These are phyloP conservation scores for Coelopa pilipes DNA, from an alignment of 2,888 invertebrate species.

Conservation along the genomic window DNA sequence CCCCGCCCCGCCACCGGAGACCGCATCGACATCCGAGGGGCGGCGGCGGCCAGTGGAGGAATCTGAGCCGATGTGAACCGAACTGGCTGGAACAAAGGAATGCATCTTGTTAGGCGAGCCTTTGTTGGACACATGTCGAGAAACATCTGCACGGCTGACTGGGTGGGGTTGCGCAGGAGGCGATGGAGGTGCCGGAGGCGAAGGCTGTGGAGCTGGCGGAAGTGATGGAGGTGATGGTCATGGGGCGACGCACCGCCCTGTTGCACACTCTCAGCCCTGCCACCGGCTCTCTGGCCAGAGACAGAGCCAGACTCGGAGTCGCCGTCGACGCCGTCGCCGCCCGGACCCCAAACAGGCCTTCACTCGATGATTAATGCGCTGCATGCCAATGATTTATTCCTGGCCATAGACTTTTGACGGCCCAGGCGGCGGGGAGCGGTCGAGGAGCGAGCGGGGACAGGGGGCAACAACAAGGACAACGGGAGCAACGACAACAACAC, in stretches of 20 bases:
- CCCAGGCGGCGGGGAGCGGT: background rate
- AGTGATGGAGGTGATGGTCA: background rate
- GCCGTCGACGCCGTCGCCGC: background rate
- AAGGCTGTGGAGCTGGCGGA: background rate
- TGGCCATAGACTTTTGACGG: slow-evolving; percentile 29
- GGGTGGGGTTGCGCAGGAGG: background rate
- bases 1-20: too few species aligned
- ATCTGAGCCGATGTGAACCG: too few species aligned
- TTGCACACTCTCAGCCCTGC: slow-evolving; percentile 4
- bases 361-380: slow-evolving; percentile 33
- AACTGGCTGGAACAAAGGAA: slow-evolving; percentile 16
- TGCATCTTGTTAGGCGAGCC: background rate
- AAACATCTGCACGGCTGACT: background rate
- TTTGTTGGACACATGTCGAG: background rate
- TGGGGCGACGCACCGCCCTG: slow-evolving; percentile 10
- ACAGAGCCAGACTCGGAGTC: too few species aligned
- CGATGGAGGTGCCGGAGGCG: background rate
- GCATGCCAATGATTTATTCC: slow-evolving; percentile 33
- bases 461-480: slow-evolving; percentile 10
- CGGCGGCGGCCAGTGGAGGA: too few species aligned
- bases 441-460: too few species aligned
- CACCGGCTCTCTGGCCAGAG: background rate
- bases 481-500: slow-evolving; percentile 6
- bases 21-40: too few species aligned
- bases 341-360: slow-evolving; percentile 12